Evolutionary conservation across 2,113 vertebrate species (phyloP).

Genomic region (Channa maculata): DNA sequence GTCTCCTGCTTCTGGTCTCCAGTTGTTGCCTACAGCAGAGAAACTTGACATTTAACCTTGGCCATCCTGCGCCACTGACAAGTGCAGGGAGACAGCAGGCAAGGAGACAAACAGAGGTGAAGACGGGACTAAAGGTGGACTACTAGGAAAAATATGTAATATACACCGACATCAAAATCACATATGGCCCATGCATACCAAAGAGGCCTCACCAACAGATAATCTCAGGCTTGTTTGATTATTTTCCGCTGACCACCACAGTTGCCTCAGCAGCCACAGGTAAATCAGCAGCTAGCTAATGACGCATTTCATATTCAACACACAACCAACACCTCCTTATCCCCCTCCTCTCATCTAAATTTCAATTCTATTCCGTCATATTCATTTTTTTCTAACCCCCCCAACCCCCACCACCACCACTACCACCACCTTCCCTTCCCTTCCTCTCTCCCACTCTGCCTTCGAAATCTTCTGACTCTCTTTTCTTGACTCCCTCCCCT

Average conservation of each 20-base stretch:
- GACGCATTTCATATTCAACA: slow-evolving; percentile 69
- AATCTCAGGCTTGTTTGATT: slow-evolving; percentile 47
- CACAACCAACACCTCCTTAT: slow-evolving; percentile 52
- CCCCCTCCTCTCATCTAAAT: slow-evolving; percentile 57
- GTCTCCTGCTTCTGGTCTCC: slow-evolving; percentile 25
- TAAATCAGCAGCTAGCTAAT: slow-evolving; percentile 66
- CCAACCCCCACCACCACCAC: too few relatives aligned
- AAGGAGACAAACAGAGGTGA: background rate
- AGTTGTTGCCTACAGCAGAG: slow-evolving; percentile 39
- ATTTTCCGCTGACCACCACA: slow-evolving; percentile 31
- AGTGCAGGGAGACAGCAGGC: background rate
- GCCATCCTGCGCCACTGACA: background rate
- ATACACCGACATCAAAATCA: background rate
- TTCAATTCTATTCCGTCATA: slow-evolving; percentile 53
- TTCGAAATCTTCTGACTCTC: slow-evolving; percentile 31
- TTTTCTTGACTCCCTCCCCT: slow-evolving; percentile 2
- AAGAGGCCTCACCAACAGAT: slow-evolving; percentile 10
- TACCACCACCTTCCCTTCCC: background rate
- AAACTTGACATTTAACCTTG: slow-evolving; percentile 46
- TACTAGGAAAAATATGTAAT: background rate
- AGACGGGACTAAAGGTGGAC: slow-evolving; percentile 6
- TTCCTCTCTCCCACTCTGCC: background rate
- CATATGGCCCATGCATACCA: slow-evolving; percentile 10
- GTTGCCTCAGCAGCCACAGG: slow-evolving; percentile 49
- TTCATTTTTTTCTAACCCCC: slow-evolving; percentile 45